phyloP scores from a whole-genome alignment of 2,797 vertebrate genomes.

The Labroides dimidiatus region DNA sequence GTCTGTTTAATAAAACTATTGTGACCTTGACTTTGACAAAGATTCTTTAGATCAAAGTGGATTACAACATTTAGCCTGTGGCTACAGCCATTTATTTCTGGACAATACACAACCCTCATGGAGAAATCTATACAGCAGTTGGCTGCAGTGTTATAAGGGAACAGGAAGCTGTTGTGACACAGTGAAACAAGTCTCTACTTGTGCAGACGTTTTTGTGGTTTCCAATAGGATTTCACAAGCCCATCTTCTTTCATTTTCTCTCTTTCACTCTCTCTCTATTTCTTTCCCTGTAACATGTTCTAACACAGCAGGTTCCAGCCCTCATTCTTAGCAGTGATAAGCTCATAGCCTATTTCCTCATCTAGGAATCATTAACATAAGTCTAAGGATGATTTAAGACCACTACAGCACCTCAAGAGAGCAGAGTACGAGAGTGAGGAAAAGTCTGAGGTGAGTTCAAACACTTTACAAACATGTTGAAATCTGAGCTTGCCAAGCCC shows the following conservation, averaged over 20 bases:
- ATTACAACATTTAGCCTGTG: slow-evolving; percentile 13
- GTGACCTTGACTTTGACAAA: slow-evolving; percentile 6
- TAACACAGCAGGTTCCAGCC: not conserved
- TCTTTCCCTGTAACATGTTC: not conserved
- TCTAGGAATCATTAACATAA: slow-evolving; percentile 62
- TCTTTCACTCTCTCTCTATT: no score
- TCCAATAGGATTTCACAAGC: slow-evolving; percentile 30
- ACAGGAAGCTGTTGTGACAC: slow-evolving; percentile 19
- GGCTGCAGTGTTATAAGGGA: slow-evolving; percentile 9
- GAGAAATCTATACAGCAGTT: not conserved
- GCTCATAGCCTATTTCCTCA: not conserved
- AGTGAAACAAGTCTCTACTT: slow-evolving; percentile 48
- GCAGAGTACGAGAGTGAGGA: not conserved
- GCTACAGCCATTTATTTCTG: not conserved
- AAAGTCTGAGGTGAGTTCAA: slow-evolving; percentile 41
- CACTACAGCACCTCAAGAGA: not conserved
- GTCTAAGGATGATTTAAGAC: not conserved
- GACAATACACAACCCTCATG: slow-evolving; percentile 24
- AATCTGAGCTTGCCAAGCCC: not conserved
- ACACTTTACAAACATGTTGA: not conserved
- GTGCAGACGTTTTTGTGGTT: slow-evolving; percentile 11
- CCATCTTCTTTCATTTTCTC: not conserved
- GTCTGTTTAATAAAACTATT: not conserved
- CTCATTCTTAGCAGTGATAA: slow-evolving; percentile 18
- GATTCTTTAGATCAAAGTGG: not conserved